phyloP scores from a whole-genome alignment of 2,113 vertebrate genomes.

The Etheostoma cragini region DNA sequence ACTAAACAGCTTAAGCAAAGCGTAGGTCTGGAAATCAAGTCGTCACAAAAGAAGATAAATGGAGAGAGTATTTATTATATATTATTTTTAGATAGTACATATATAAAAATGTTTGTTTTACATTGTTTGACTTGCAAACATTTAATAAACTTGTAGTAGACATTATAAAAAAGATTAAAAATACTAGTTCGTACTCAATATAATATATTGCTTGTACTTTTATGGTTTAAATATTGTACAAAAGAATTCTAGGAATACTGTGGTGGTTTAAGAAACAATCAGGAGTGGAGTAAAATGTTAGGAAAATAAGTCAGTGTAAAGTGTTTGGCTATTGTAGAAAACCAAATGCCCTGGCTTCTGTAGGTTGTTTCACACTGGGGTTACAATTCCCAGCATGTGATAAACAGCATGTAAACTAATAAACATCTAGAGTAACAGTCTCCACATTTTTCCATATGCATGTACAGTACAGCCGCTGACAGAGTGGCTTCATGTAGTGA shows the following conservation, averaged over 20 bases:
- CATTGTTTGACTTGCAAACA: conserved; percentile 53
- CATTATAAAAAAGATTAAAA: conserved; percentile 50
- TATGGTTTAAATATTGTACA: conserved; percentile 31
- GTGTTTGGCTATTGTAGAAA: conserved; percentile 3
- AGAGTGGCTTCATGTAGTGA: background rate
- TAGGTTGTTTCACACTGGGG: conserved; percentile 42
- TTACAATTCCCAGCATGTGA: conserved; percentile 13
- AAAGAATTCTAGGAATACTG: conserved; percentile 39
- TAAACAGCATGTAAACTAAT: background rate
- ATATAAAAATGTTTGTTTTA: conserved; percentile 19
- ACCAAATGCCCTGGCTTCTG: background rate
- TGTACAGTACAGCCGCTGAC: background rate
- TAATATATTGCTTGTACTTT: conserved; percentile 27
- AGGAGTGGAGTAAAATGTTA: conserved; percentile 17
- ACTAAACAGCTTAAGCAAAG: background rate
- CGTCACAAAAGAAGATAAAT: background rate
- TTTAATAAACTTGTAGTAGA: conserved; percentile 33
- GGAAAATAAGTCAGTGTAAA: conserved; percentile 15
- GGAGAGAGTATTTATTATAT: conserved; percentile 56
- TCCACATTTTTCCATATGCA: background rate
- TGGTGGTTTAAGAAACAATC: conserved; percentile 41
- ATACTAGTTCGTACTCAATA: conserved; percentile 40
- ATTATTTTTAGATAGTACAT: conserved; percentile 37
- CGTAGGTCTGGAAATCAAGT: background rate
- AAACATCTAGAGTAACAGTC: conserved; percentile 39